These are phyloP conservation scores for Pygocentrus nattereri DNA, from an alignment of 2,797 vertebrate genomes.

Conservation along the genomic window DNA sequence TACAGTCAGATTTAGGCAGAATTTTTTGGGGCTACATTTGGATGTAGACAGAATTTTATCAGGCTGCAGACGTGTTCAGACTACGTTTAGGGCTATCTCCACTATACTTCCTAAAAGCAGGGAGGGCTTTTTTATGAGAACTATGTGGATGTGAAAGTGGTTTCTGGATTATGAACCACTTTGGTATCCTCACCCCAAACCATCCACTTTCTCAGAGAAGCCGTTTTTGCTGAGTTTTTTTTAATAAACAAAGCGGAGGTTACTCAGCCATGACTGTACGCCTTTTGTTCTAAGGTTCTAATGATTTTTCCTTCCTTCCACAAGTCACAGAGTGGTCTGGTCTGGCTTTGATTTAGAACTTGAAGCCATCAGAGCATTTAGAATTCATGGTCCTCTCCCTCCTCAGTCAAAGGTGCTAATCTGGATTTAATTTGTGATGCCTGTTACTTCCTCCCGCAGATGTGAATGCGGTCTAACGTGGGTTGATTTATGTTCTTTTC, in stretches of 20 bases:
- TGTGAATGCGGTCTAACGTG: slow-evolving; percentile 8
- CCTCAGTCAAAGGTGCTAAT: slow-evolving; percentile 48
- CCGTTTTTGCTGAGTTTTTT: background rate
- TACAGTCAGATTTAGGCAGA: too few species aligned
- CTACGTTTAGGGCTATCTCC: too few species aligned
- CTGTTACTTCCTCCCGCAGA: slow-evolving; percentile 7
- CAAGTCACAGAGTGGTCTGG: slow-evolving; percentile 11
- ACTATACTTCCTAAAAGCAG: background rate
- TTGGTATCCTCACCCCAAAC: background rate
- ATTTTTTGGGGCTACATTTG: too few species aligned
- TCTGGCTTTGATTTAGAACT: slow-evolving; percentile 38
- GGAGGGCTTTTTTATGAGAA: background rate
- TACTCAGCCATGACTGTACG: background rate
- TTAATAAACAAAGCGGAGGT: background rate
- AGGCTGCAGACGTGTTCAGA: too few species aligned
- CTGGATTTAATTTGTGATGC: slow-evolving; percentile 60
- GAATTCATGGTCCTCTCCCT: slow-evolving; percentile 28
- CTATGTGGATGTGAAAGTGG: background rate
- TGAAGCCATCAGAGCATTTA: background rate
- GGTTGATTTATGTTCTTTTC: slow-evolving; percentile 52
- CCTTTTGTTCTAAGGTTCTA: slow-evolving; percentile 1
- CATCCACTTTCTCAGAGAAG: background rate
- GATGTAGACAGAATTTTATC: too few species aligned
- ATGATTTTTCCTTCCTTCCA: slow-evolving; percentile 17
- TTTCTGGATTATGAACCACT: background rate